Percentiles rank a stretch among this genome's conserved stretches.
These are phyloP conservation scores for Apogon talboti DNA, from an alignment of 2,797 vertebrate species.

Conservation along the genomic window DNA sequence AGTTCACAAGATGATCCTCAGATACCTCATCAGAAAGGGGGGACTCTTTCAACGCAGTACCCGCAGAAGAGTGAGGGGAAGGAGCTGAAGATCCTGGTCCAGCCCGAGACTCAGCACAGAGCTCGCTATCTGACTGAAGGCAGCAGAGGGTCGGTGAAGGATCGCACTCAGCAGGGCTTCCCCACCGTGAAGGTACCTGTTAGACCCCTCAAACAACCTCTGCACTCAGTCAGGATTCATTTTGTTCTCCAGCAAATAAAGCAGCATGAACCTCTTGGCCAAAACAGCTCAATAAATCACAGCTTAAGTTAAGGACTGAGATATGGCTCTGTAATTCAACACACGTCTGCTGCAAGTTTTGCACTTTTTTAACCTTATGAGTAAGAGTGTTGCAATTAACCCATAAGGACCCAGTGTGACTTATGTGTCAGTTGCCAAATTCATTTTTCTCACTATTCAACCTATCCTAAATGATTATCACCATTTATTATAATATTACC, in stretches of 20 bases:
- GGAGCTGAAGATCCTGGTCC: conserved; percentile 95
- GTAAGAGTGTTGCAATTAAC: too few relatives aligned
- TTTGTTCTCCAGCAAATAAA: neutral
- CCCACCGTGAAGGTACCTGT: conserved; percentile 93
- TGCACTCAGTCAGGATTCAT: neutral
- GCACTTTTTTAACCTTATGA: too few relatives aligned
- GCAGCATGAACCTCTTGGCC: too few relatives aligned
- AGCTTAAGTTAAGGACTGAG: too few relatives aligned
- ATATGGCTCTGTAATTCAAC: too few relatives aligned
- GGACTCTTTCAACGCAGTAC: conserved; percentile 91
- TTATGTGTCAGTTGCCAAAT: too few relatives aligned
- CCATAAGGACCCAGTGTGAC: too few relatives aligned
- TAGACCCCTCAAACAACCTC: neutral
- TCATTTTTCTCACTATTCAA: too few relatives aligned
- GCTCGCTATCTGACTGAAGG: conserved; percentile 98
- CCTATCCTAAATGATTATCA: too few relatives aligned
- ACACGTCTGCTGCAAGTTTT: too few relatives aligned
- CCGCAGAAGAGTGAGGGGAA: conserved; percentile 94
- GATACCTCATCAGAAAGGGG: conserved; percentile 85
- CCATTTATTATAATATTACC: too few relatives aligned
- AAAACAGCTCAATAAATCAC: too few relatives aligned
- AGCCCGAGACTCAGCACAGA: conserved; percentile 97
- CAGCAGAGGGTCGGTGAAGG: conserved; percentile 97
- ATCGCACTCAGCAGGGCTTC: conserved; percentile 96
- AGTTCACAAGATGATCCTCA: conserved; percentile 79